These are phyloP conservation scores for Latrodectus hesperus DNA, from an alignment of 2,888 invertebrate species.

Conservation along the genomic window DNA sequence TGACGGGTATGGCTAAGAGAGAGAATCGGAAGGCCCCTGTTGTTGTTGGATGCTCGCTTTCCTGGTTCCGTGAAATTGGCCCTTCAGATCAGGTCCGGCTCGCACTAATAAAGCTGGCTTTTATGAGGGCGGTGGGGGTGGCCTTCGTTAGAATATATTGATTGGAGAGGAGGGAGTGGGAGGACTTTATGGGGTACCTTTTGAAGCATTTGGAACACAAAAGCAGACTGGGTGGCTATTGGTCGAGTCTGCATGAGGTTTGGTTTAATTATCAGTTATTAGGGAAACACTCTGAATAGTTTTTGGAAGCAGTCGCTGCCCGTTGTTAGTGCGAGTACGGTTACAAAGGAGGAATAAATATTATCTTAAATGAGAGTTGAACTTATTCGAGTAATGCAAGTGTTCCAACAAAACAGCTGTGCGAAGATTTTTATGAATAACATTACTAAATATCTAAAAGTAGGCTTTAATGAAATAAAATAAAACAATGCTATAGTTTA, in stretches of 20 bases:
- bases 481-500: no score
- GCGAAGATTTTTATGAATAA: no score
- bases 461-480: no score
- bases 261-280: slow-evolving; percentile 56
- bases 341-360: no score
- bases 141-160: slow-evolving; percentile 60
- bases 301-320: slow-evolving; percentile 8
- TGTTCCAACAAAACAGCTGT: no score
- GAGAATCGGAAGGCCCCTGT: slow-evolving; percentile 19
- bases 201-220: slow-evolving; percentile 36
- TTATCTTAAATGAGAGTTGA: no score
- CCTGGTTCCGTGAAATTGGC: slow-evolving; percentile 36
- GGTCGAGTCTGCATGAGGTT: slow-evolving; percentile 26
- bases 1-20: slow-evolving; percentile 27
- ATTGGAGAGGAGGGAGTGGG: slow-evolving; percentile 13
- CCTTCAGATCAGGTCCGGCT: slow-evolving; percentile 55
- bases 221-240: slow-evolving; percentile 40
- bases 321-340: no score
- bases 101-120: slow-evolving; percentile 48
- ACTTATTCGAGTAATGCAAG: no score
- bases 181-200: slow-evolving; percentile 39
- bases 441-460: no score
- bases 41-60: slow-evolving; percentile 53
- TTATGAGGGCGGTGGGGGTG: slow-evolving; percentile 41
- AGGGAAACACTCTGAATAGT: slow-evolving; percentile 28